Percentiles rank a stretch among this genome's conserved stretches.
Evolutionary conservation across 2,888 invertebrate species (phyloP).

Genomic region (Synanthedon vespiformis): DNA sequence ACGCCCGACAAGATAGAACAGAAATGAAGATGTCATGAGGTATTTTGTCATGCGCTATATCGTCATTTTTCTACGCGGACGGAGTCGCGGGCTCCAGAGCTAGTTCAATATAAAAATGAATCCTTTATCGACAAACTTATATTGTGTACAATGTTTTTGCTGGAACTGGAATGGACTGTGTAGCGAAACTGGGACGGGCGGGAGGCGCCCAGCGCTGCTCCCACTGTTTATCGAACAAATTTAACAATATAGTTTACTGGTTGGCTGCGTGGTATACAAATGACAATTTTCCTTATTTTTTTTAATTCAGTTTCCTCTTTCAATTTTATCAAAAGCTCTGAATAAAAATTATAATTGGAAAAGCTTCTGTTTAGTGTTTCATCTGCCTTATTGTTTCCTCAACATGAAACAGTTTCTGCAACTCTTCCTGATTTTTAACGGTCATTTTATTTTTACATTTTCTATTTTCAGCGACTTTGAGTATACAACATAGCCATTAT

Average conservation of each 20-base stretch:
- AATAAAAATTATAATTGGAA: conserved; percentile 22
- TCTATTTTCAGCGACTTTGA: too few relatives aligned
- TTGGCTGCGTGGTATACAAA: conserved; percentile 7
- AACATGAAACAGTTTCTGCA: conserved; percentile 13
- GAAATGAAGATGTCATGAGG: too few relatives aligned
- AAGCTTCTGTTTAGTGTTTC: conserved; percentile 16
- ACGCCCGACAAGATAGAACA: too few relatives aligned
- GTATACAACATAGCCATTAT: too few relatives aligned
- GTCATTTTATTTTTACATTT: too few relatives aligned
- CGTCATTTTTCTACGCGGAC: too few relatives aligned
- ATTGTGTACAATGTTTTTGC: not conserved
- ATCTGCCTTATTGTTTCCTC: conserved; percentile 42
- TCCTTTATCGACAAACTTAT: not conserved
- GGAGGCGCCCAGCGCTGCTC: not conserved
- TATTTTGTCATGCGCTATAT: too few relatives aligned
- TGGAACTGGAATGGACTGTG: not conserved
- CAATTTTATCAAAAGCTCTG: conserved; percentile 32
- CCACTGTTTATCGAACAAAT: conserved; percentile 13
- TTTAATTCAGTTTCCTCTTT: conserved; percentile 20
- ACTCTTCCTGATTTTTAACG: not conserved
- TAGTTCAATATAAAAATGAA: not conserved
- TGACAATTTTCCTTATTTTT: conserved; percentile 14
- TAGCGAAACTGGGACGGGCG: not conserved
- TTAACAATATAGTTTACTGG: conserved; percentile 14
- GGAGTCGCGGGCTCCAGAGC: too few relatives aligned